Conservation (phyloP, 1,140 invertebrate species). For the Idris sp. region DNA sequence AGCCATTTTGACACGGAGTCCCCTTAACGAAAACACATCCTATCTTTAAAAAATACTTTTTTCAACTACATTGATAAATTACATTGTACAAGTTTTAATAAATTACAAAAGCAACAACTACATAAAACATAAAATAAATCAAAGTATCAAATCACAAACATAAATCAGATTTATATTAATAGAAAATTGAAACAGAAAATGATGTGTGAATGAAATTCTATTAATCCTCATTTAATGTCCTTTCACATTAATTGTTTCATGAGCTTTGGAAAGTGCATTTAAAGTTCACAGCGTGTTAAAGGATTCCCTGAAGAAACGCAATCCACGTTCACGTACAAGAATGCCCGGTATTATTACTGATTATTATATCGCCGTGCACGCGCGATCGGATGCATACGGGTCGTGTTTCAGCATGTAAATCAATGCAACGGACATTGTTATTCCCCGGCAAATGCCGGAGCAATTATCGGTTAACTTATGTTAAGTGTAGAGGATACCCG, state of each 20-base stretch:
- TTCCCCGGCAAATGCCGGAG: conserved; percentile 64
- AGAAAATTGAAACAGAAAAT: too few species aligned
- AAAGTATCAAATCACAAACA: too few species aligned
- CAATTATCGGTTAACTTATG: conserved; percentile 69
- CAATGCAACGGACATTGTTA: conserved; percentile 56
- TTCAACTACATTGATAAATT: too few species aligned
- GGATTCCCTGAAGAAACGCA: conserved; percentile 47
- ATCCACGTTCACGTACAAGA: conserved; percentile 22
- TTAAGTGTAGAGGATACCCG: conserved; percentile 64
- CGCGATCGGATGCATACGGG: conserved; percentile 52
- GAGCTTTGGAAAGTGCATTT: conserved; percentile 44
- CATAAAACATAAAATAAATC: too few species aligned
- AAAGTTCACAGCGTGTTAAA: conserved; percentile 48
- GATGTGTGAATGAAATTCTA: too few species aligned
- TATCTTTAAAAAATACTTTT: too few species aligned
- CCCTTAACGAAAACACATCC: too few species aligned
- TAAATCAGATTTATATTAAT: too few species aligned
- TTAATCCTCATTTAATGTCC: conserved; percentile 7
- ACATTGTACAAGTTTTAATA: too few species aligned
- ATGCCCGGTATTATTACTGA: conserved; percentile 49
- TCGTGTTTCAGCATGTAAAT: conserved; percentile 62
- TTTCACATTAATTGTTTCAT: conserved; percentile 22
- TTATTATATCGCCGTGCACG: conserved; percentile 53
- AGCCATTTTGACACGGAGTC: too few species aligned
- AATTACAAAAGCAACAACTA: too few species aligned